Conservation (phyloP, 2,888 invertebrate species). For the Watsonalla binaria region DNA sequence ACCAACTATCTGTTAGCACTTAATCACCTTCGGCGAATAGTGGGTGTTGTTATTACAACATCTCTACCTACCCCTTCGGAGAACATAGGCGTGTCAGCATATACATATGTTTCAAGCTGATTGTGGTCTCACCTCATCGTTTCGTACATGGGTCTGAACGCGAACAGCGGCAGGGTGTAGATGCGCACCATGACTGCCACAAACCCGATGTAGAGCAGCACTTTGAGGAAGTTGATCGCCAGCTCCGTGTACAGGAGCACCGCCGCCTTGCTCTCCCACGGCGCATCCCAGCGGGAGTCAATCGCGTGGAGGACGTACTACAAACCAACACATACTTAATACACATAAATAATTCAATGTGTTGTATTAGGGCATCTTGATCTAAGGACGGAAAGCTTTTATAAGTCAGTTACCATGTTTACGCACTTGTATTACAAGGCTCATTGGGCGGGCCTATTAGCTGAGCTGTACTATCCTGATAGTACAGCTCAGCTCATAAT, state of each 20-base stretch:
- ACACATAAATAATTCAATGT: background rate
- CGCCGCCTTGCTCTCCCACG: constrained; percentile 99
- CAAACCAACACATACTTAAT: constrained; percentile 18
- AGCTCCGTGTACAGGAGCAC: constrained; percentile 97
- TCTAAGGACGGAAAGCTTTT: no score
- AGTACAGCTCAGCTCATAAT: no score
- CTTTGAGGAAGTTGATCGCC: constrained; percentile 91
- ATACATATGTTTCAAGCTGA: constrained; percentile 3
- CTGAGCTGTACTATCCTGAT: no score
- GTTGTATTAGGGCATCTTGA: no score
- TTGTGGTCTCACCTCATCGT: constrained; percentile 87
- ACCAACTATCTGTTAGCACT: no score
- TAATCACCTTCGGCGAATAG: no score
- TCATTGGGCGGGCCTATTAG: no score
- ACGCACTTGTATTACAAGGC: no score
- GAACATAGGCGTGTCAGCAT: no score
- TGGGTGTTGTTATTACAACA: no score
- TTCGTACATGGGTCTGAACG: constrained; percentile 99
- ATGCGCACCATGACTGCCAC: constrained; percentile 97
- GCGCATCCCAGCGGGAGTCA: constrained; percentile 94
- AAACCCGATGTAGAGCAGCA: constrained; percentile 93
- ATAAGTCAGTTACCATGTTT: no score
- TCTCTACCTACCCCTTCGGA: no score
- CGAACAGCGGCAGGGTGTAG: constrained; percentile 98
- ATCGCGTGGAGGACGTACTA: constrained; percentile 84